Base-by-base conservation (phyloP, 2,113 vertebrate genomes). In the Callospermophilus lateralis region DNA sequence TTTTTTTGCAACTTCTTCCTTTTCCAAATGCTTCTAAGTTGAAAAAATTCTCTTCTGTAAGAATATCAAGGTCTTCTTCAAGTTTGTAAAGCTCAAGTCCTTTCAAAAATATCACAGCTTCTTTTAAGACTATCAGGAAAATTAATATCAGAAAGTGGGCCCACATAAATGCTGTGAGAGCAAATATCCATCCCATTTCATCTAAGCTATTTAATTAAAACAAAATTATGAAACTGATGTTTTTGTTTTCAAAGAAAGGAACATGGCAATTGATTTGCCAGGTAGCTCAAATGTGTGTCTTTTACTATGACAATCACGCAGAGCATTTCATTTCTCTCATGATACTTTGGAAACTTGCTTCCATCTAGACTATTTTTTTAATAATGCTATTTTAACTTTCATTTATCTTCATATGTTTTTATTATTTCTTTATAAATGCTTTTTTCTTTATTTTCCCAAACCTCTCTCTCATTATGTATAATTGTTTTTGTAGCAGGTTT, bases 181-280 rank as follows among this genome's bases (percentile, higher is more conserved):
- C 28, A 95, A 78, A 89, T 58, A 72, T 28, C 16, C 6, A 26
- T 73, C 3, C 11, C 16, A 26, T 48, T 81, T 84, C 42, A 77
- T 78, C 34, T 8, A 72, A 78, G 55, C 39, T 48, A 77, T 85
- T 89, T 88, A 65, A 95, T 90, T 89, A 93, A 96, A 89, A 55
- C 30, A 78, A 85, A 81, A 73, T 70, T 51, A 80, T 81, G 20
- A 79, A 95, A 61, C 15, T 7, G 68, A n/a, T 58, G 10, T 67
- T 96, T 95, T 83, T 74, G 67, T 84, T 97, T 90, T 63, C 63
- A 77, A 90, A 85, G 17, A 95, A 90, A 81, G 11, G 17, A 80
- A 51, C 28, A 73, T 51, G 4, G 16, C n/a, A 53, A 84, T 65
- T 19, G 70, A 79, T 84, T 93, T 9, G 73, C 28, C 22, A 83